Conservation (phyloP, 2,888 invertebrate genomes). For the Trilocha varians region DNA sequence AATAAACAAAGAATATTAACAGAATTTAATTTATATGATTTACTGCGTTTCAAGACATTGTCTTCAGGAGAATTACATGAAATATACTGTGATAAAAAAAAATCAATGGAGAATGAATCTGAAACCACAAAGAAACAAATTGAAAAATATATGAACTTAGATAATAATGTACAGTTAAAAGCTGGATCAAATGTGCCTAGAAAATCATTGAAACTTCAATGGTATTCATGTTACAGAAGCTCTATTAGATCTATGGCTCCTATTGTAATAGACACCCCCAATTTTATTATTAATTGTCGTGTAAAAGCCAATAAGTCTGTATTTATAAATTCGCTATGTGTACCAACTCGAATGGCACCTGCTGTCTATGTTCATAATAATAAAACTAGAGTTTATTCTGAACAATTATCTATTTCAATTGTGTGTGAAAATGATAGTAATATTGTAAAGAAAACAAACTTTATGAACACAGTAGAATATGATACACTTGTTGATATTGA, state of each 20-base stretch:
- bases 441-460: slow-evolving; percentile 44
- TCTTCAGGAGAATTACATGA: slow-evolving; percentile 49
- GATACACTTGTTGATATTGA: slow-evolving; percentile 55
- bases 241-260: slow-evolving; percentile 53
- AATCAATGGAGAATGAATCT: slow-evolving; percentile 44
- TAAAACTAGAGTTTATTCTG: slow-evolving; percentile 44
- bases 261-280: slow-evolving; percentile 45
- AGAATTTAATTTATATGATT: slow-evolving; percentile 51
- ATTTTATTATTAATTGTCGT: slow-evolving; percentile 41
- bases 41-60: slow-evolving; percentile 57
- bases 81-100: slow-evolving; percentile 40
- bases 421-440: slow-evolving; percentile 46
- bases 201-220: slow-evolving; percentile 42
- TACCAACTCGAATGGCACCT: slow-evolving; percentile 60
- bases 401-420: slow-evolving; percentile 51
- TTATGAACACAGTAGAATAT: slow-evolving; percentile 52
- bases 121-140: slow-evolving; percentile 28
- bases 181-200: slow-evolving; percentile 27
- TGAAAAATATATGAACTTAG: slow-evolving; percentile 16
- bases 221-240: slow-evolving; percentile 54
- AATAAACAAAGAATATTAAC: slow-evolving; percentile 56
- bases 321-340: slow-evolving; percentile 55
- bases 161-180: slow-evolving; percentile 17
- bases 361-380: slow-evolving; percentile 45
- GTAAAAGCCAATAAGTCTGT: slow-evolving; percentile 58